Percentiles rank a stretch among this genome's conserved stretches.
These are phyloP conservation scores for Lampris incognitus DNA, from an alignment of 2,113 vertebrate species.

Conservation along the genomic window DNA sequence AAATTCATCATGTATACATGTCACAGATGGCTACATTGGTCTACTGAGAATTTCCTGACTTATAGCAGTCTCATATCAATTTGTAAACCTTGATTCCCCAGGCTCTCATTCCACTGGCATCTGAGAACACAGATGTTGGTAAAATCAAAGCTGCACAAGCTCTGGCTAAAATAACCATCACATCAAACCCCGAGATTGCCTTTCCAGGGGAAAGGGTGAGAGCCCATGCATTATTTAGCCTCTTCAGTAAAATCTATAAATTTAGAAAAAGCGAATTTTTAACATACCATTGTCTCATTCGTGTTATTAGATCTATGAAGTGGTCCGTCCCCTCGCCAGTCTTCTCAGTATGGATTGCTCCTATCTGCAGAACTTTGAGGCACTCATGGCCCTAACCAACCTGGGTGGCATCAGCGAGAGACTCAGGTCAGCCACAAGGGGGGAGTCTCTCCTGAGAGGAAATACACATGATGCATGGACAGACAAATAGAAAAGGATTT, in stretches of 20 bases:
- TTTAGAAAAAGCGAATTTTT: background rate
- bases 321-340: slow-evolving; percentile 91
- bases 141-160: slow-evolving; percentile 96
- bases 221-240: background rate
- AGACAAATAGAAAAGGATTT: no score
- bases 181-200: slow-evolving; percentile 94
- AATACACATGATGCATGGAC: background rate
- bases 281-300: background rate
- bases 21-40: background rate
- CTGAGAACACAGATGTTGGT: slow-evolving; percentile 91
- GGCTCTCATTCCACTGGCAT: slow-evolving; percentile 92
- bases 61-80: slow-evolving; percentile 1
- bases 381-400: slow-evolving; percentile 96
- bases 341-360: slow-evolving; percentile 89
- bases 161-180: slow-evolving; percentile 95
- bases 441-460: slow-evolving; percentile 33
- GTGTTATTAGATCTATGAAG: slow-evolving; percentile 90
- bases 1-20: background rate
- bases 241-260: background rate
- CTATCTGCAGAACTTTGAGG: slow-evolving; percentile 95
- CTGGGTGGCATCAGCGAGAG: slow-evolving; percentile 93
- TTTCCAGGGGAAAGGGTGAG: slow-evolving; percentile 95
- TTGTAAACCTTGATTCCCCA: slow-evolving; percentile 55
- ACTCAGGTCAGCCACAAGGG: slow-evolving; percentile 87
- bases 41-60: background rate